These are phyloP conservation scores for Chrosomus eos DNA, from an alignment of 2,797 vertebrate genomes.

Conservation along the genomic window DNA sequence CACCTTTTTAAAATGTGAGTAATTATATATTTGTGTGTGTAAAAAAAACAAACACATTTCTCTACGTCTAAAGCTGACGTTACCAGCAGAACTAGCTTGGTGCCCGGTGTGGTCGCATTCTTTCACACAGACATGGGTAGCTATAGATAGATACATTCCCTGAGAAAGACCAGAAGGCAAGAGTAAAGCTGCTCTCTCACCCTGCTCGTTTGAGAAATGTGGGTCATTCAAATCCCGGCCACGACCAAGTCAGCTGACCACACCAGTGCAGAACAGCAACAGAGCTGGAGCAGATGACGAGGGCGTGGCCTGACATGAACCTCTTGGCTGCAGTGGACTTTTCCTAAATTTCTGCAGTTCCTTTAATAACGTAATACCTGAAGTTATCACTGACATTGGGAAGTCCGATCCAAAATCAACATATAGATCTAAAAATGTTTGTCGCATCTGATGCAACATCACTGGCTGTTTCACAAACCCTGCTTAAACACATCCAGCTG, in stretches of 20 bases:
- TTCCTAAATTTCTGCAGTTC: background rate
- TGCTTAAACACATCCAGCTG: constrained; percentile 61
- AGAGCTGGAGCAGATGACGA: constrained; percentile 25
- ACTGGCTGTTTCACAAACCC: constrained; percentile 21
- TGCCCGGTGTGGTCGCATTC: constrained; percentile 50
- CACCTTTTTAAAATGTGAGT: background rate
- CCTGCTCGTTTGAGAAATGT: constrained; percentile 51
- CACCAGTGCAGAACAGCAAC: constrained; percentile 2
- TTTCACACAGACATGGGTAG: constrained; percentile 53
- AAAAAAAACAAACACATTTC: background rate
- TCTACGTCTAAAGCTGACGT: background rate
- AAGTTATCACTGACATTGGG: background rate
- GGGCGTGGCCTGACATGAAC: background rate
- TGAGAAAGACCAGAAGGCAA: constrained; percentile 54
- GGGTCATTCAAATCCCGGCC: constrained; percentile 57
- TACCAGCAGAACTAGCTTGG: constrained; percentile 15
- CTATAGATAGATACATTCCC: constrained; percentile 59
- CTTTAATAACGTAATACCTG: background rate
- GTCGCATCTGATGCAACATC: constrained; percentile 33
- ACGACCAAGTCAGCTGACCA: constrained; percentile 54
- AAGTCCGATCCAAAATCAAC: background rate
- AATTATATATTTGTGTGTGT: background rate
- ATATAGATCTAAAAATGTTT: background rate
- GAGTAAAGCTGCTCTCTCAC: constrained; percentile 52
- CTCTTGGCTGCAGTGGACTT: background rate